These are phyloP conservation scores for Anarsia innoxiella DNA, from an alignment of 2,888 invertebrate species.

Conservation along the genomic window DNA sequence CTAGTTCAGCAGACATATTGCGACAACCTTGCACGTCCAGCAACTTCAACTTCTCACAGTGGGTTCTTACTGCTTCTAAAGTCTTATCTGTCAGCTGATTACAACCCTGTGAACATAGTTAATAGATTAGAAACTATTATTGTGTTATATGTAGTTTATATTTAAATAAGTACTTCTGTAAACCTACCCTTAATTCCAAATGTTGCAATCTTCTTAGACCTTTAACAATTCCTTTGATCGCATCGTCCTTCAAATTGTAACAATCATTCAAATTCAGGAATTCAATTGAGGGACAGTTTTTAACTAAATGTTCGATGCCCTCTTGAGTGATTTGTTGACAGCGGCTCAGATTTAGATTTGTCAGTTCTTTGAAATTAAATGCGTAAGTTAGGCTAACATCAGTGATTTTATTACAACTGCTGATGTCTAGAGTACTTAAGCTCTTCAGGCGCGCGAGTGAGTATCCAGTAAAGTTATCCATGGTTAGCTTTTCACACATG, in stretches of 20 bases:
- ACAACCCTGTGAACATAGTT: slow-evolving; percentile 70
- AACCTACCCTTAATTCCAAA: slow-evolving; percentile 73
- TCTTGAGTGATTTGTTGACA: slow-evolving; percentile 81
- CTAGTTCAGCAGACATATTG: slow-evolving; percentile 61
- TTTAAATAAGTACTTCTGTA: not conserved
- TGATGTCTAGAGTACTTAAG: slow-evolving; percentile 77
- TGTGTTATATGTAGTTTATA: not conserved
- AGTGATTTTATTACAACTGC: slow-evolving; percentile 81
- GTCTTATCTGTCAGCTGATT: slow-evolving; percentile 76
- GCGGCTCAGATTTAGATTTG: slow-evolving; percentile 77
- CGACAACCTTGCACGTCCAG: slow-evolving; percentile 76
- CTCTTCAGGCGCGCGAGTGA: slow-evolving; percentile 72
- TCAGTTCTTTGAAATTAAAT: slow-evolving; percentile 79
- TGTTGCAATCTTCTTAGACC: slow-evolving; percentile 66
- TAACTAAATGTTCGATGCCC: slow-evolving; percentile 78
- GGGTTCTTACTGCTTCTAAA: slow-evolving; percentile 60
- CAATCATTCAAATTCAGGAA: slow-evolving; percentile 80
- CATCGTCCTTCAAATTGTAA: slow-evolving; percentile 80
- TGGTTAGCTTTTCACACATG: slow-evolving; percentile 73
- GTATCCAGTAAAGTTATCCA: slow-evolving; percentile 58
- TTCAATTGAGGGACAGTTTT: slow-evolving; percentile 82
- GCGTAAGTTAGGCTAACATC: slow-evolving; percentile 82
- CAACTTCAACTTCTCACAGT: slow-evolving; percentile 70
- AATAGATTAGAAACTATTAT: not conserved
- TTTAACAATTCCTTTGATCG: slow-evolving; percentile 51